Evolutionary conservation across 2,113 vertebrate genomes (phyloP).

Genomic region (Clarias macrocephalus): DNA sequence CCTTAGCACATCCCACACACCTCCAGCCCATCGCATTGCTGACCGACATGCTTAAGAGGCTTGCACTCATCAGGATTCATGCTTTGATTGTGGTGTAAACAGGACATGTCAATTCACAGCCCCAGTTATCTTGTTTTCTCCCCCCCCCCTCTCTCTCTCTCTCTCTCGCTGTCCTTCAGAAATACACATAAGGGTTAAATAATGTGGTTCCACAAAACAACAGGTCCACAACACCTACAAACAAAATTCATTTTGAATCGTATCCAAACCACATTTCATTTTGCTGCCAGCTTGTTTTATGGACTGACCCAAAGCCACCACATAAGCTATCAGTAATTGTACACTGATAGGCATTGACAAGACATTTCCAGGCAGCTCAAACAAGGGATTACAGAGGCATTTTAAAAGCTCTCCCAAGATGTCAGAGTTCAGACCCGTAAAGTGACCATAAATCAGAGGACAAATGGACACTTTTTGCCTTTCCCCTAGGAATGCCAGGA

Average conservation of each 20-base stretch:
- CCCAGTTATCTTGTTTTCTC: conserved; percentile 52
- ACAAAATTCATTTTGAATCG: not conserved
- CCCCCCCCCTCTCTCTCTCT: not conserved
- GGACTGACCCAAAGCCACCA: conserved; percentile 18
- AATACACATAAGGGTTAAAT: conserved; percentile 47
- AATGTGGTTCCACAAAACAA: not conserved
- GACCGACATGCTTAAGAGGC: conserved; percentile 37
- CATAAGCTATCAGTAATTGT: conserved; percentile 43
- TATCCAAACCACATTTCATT: conserved; percentile 18
- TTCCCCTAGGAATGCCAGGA: conserved; percentile 30
- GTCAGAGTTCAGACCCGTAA: conserved; percentile 55
- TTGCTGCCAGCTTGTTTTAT: conserved; percentile 8
- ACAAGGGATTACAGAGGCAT: conserved; percentile 58
- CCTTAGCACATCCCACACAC: conserved; percentile 41
- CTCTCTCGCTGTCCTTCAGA: conserved; percentile 34
- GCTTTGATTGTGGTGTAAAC: conserved; percentile 60
- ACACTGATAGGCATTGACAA: conserved; percentile 53
- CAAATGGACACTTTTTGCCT: conserved; percentile 44
- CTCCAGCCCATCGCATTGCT: conserved; percentile 35
- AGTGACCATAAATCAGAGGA: conserved; percentile 41
- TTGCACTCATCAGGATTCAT: conserved; percentile 40
- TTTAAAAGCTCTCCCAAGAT: conserved; percentile 60
- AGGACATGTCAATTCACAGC: conserved; percentile 61
- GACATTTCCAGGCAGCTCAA: conserved; percentile 52
- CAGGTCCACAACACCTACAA: not conserved